Percentiles rank a stretch among this genome's conserved stretches.
Conservation (phyloP, 2,797 vertebrate species). For the Spinibarbus caldwelli region DNA sequence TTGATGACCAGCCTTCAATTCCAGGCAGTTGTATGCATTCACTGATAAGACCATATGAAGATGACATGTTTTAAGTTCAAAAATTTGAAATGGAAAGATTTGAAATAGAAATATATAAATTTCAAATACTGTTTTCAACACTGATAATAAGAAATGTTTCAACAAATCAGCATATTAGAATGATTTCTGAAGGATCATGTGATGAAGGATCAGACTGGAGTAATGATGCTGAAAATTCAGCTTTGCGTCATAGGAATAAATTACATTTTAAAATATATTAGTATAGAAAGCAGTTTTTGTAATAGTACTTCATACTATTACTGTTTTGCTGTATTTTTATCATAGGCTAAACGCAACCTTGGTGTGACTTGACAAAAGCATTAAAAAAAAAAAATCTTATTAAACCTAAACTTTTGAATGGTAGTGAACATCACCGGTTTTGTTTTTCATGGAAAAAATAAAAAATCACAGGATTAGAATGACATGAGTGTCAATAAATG, state of each 20-base stretch:
- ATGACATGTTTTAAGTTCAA: background rate
- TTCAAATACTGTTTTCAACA: no score
- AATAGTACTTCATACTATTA: background rate
- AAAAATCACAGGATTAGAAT: background rate
- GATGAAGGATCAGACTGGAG: background rate
- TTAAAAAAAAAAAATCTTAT: background rate
- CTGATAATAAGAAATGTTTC: background rate
- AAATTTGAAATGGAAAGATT: background rate
- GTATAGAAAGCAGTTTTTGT: no score
- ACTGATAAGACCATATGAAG: background rate
- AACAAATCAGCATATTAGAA: background rate
- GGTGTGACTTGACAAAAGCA: background rate
- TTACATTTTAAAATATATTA: no score
- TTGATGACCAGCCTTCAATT: background rate
- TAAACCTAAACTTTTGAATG: background rate
- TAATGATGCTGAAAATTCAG: background rate
- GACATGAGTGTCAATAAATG: background rate
- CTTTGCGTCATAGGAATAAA: no score
- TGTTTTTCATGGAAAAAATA: background rate
- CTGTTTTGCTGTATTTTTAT: background rate
- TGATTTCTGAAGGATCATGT: background rate
- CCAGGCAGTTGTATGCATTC: background rate
- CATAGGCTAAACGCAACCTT: background rate
- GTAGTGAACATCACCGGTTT: background rate
- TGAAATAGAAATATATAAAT: no score